Percentiles rank a stretch among this genome's conserved stretches.
Evolutionary conservation across 1,140 invertebrate species (phyloP).

Genomic region (Drosophila leontia): DNA sequence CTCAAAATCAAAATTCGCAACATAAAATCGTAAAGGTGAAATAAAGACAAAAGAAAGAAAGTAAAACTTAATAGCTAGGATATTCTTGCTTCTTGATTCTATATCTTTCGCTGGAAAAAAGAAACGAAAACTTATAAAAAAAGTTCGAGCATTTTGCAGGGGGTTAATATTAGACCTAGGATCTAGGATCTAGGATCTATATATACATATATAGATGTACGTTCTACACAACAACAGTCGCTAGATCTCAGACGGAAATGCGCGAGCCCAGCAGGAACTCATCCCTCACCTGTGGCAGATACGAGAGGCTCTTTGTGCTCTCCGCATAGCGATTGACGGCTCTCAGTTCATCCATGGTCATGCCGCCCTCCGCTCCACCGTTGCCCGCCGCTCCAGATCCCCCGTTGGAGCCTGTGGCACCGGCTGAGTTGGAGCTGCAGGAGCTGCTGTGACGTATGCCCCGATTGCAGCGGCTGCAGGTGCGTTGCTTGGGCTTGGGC

Average conservation of each 20-base stretch:
- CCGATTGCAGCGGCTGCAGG: constrained; percentile 80
- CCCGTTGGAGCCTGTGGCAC: constrained; percentile 87
- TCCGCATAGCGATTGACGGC: constrained; percentile 96
- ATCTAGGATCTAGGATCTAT: constrained; percentile 35
- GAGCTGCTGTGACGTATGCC: constrained; percentile 86
- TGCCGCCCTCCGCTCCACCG: constrained; percentile 84
- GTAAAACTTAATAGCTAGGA: constrained; percentile 33
- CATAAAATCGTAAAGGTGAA: constrained; percentile 47
- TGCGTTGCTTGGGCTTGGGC: constrained; percentile 61
- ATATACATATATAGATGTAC: constrained; percentile 17
- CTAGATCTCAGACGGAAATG: constrained; percentile 76
- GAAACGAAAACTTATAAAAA: constrained; percentile 67
- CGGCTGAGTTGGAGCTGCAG: constrained; percentile 88
- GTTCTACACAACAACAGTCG: constrained; percentile 32
- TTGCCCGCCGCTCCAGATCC: constrained; percentile 87
- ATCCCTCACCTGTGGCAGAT: constrained; percentile 93
- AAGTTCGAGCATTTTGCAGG: constrained; percentile 57
- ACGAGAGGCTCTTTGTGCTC: constrained; percentile 95
- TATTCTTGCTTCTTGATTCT: constrained; percentile 52
- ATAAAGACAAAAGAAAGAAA: constrained; percentile 13
- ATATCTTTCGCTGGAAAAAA: constrained; percentile 72
- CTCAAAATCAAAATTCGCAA: constrained; percentile 37
- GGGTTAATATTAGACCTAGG: constrained; percentile 40
- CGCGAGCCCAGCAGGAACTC: constrained; percentile 80
- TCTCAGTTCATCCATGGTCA: constrained; percentile 93